Evolutionary conservation across 2,113 vertebrate species (phyloP).

Genomic region (Pseudonaja textilis): DNA sequence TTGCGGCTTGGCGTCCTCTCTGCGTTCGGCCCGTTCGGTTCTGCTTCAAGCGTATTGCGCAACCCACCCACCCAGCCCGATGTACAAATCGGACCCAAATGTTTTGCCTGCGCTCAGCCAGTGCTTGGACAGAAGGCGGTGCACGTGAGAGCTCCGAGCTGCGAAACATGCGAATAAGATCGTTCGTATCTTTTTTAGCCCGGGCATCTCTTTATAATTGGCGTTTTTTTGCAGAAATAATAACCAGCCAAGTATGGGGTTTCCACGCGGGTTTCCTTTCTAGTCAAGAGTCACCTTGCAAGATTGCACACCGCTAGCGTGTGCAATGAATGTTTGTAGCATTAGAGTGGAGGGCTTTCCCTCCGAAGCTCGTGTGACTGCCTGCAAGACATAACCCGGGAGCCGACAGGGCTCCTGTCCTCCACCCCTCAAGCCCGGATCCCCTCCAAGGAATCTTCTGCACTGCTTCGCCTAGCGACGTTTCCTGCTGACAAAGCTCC

Average conservation of each 20-base stretch:
- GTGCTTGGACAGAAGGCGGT: neutral
- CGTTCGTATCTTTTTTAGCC: neutral
- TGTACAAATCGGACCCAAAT: neutral
- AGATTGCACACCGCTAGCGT: neutral
- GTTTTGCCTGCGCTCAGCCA: neutral
- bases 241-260: neutral
- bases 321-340: neutral
- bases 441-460: neutral
- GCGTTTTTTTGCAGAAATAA: neutral
- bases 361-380: neutral
- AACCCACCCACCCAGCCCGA: neutral
- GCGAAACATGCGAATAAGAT: neutral
- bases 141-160: neutral
- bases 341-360: neutral
- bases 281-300: neutral
- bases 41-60: neutral
- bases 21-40: neutral
- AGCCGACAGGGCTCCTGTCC: neutral
- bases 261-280: neutral
- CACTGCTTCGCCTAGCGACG: neutral
- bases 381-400: neutral
- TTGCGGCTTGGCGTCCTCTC: neutral
- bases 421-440: neutral
- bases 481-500: neutral
- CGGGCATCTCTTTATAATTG: neutral